These are phyloP conservation scores for Creontiades dilutus DNA, from an alignment of 2,888 invertebrate genomes.

Conservation along the genomic window DNA sequence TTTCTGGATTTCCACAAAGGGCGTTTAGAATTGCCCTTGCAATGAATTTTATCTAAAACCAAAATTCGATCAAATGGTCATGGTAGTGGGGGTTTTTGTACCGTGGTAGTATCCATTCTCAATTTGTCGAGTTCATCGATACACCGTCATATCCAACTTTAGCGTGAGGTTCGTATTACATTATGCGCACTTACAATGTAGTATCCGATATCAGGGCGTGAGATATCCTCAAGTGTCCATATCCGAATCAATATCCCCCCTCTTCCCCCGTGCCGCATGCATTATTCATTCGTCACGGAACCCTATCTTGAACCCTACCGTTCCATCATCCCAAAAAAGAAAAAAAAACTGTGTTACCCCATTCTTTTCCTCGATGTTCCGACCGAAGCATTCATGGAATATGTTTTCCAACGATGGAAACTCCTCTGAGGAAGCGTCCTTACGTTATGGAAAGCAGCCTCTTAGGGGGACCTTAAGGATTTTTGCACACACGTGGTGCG, in stretches of 20 bases:
- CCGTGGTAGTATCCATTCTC: too few relatives aligned
- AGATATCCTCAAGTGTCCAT: background rate
- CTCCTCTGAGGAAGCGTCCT: background rate
- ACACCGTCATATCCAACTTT: background rate
- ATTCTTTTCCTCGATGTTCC: background rate
- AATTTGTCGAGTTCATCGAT: too few relatives aligned
- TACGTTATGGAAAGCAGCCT: background rate
- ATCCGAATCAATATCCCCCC: background rate
- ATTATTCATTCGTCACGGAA: slow-evolving; percentile 51
- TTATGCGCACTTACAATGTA: background rate
- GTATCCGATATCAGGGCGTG: background rate
- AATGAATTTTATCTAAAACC: too few relatives aligned
- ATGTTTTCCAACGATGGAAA: background rate
- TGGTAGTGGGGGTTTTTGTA: too few relatives aligned
- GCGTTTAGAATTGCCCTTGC: too few relatives aligned
- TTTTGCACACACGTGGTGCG: background rate
- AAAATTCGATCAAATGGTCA: too few relatives aligned
- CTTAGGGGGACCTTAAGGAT: background rate
- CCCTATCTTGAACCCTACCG: background rate
- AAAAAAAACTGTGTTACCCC: background rate
- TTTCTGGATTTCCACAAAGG: too few relatives aligned
- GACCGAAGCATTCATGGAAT: slow-evolving; percentile 10
- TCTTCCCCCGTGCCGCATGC: background rate
- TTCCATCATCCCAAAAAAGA: background rate
- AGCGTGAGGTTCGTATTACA: background rate